Base-by-base conservation (phyloP, 2,888 invertebrate genomes). In the Synanthedon vespiformis region DNA sequence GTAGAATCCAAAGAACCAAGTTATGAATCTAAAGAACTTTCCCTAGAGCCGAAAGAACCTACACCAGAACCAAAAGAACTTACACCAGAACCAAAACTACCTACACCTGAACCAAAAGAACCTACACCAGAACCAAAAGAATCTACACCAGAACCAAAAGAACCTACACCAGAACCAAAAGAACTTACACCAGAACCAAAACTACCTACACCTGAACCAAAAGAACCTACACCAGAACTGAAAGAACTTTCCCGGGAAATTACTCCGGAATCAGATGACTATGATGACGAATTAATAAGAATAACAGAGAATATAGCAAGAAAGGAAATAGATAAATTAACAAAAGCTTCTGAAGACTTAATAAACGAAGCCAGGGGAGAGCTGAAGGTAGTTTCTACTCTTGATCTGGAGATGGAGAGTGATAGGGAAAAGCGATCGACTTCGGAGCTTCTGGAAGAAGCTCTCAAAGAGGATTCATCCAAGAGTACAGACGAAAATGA, bases 391-490 rank as follows among this genome's bases (percentile, higher is more conserved):
- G 54, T 56, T 34, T 57, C 62, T 40, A 64, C 65, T 14, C 61
- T 62, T 53, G 77, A 79, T 52, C 79, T 81, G 49, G 62, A 68
- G 49, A 62, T 72, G 53, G 68, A 68, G 27, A 73, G 72, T 52
- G 62, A 68, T 49, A 62, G 73, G 53, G 68, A 68, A 18, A 74
- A 73, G 53, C 67, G 70, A 54, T 66, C 74, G 10, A 81, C 83
- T 8, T 74, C 75, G 18, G 80, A 81, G 55, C 73, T 82, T 53
- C 57, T 85, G 52, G 81, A 79, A 57, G 84, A 85, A 58, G 82
- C 84, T 34, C 64, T 81, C 18, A 73, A 72, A 56, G 80, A 79
- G 52, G 65, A 67, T 53, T 63, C 63, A 12, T 44, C 44, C 1
- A 44, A 44, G 44, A 44, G 44, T 44, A 44, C 44, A 18, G 62